Evolutionary conservation across 30 jellyfish, hydroid and myxozoan species (phyloP), one percentile per base, ranked within the genome.

Genomic region (Turritopsis rubra): DNA sequence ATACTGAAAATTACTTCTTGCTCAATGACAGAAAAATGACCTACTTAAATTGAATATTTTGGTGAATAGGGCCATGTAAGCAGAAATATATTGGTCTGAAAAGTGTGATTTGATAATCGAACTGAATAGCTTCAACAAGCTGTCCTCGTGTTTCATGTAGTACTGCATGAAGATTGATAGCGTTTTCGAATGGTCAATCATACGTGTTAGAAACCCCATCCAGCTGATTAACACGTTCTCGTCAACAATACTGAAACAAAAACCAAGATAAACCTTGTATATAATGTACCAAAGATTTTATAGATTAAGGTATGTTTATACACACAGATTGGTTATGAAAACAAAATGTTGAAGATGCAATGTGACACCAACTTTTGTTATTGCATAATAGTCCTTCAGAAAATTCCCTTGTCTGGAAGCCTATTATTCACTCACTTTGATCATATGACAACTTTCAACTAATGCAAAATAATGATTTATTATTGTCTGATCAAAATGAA

Each of bases 161-260:
- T 25, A 82, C 17, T 82, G 85, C 28, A 31, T n/a, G 53, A 82
- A 82, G 7, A 82, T 82, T 0, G 30, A n/a, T n/a, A 82, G 73
- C 7, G 88, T 82, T 82, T 71, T 66, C 21, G 88, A 65, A 66
- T 82, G 88, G 52, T 65, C 88, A 60, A 82, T 71, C 73, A 82
- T 24, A 68, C 66, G 66, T 20, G 41, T 52, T 20, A 82, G 85
- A 71, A 82, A 82, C 41, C 53, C 30, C 84, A 82, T 23, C 88
- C 88, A 82, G 31, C 86, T 72, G 1, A 82, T 52, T 25, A 82
- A 71, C 7, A 71, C 70, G 19, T 18, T 68, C 30, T 82, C 88
- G 16, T 82, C 86, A 28, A 71, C 66, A 68, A 65, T 18, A 1
- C 77, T 68, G 19, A 68, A 68, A 7, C 9, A n/a, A 68, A 1